A percentile compares a stretch with the other conserved stretches of the same genome.
phyloP scores from a whole-genome alignment of 2,888 invertebrate genomes.

The Ypsolopha scabrella region DNA sequence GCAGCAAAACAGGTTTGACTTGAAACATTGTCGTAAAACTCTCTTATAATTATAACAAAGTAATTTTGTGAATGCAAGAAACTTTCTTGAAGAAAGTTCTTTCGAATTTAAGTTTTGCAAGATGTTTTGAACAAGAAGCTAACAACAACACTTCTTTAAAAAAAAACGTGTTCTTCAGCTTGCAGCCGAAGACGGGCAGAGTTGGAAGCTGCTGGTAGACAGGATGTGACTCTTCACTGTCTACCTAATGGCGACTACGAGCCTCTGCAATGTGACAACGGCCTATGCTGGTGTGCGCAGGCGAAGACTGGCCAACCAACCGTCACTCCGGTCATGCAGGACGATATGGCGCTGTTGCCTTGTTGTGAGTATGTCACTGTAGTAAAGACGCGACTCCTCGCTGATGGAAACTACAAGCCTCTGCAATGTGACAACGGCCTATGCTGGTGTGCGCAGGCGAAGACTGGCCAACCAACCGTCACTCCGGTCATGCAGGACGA shows the following conservation, averaged over 20 bases:
- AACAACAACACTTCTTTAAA: too few species aligned
- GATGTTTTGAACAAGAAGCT: too few species aligned
- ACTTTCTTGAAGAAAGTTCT: too few species aligned
- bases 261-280: slow-evolving; percentile 74
- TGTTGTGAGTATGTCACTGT: slow-evolving; percentile 69
- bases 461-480: slow-evolving; percentile 69
- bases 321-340: slow-evolving; percentile 66
- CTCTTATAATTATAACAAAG: too few species aligned
- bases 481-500: slow-evolving; percentile 69
- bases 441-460: slow-evolving; percentile 77
- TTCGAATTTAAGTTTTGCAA: too few species aligned
- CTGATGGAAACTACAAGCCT: slow-evolving; percentile 76
- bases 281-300: slow-evolving; percentile 78
- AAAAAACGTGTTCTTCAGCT: slow-evolving; percentile 33
- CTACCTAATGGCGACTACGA: slow-evolving; percentile 75
- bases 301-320: slow-evolving; percentile 70
- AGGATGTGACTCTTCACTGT: slow-evolving; percentile 73
- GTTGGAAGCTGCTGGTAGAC: slow-evolving; percentile 50
- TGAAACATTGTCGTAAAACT: too few species aligned
- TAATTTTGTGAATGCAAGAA: too few species aligned
- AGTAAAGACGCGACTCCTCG: slow-evolving; percentile 69
- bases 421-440: slow-evolving; percentile 76
- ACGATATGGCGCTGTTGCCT: slow-evolving; percentile 69
- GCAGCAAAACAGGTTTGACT: too few species aligned
- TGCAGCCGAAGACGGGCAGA: slow-evolving; percentile 73